Percentiles rank a stretch among this genome's conserved stretches.
Conservation (phyloP, 2,797 vertebrate genomes). For the Hapalemur alaotrensis region DNA sequence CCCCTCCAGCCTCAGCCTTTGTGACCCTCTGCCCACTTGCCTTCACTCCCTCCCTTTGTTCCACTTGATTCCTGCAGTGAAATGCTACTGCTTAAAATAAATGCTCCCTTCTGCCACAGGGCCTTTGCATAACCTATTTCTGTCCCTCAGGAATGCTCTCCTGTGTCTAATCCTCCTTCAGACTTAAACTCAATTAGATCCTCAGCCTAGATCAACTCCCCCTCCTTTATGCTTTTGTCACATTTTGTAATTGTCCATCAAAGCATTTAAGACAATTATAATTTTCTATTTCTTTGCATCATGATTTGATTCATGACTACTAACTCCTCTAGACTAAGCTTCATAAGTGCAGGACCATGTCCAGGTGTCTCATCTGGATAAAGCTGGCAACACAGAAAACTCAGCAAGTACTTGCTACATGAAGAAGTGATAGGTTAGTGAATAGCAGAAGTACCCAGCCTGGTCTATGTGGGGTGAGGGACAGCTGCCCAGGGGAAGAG, state of each 20-base stretch:
- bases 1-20: background rate
- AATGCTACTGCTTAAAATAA: background rate
- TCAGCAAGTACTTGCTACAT: background rate
- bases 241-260: background rate
- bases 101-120: background rate
- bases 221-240: background rate
- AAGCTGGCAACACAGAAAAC: background rate
- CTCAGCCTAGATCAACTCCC: background rate
- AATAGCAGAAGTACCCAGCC: background rate
- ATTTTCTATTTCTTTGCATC: background rate
- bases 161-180: background rate
- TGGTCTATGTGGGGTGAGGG: background rate
- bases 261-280: background rate
- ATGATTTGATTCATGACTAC: background rate
- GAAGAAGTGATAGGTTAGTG: background rate
- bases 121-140: background rate
- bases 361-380: background rate
- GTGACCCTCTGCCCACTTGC: background rate
- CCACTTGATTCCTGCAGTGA: background rate
- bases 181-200: background rate
- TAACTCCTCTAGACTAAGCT: background rate
- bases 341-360: background rate
- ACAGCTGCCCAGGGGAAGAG: background rate
- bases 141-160: background rate
- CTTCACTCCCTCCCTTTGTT: background rate